Evolutionary conservation across 2,888 invertebrate species (phyloP).

Genomic region (Quadriops clusia): DNA sequence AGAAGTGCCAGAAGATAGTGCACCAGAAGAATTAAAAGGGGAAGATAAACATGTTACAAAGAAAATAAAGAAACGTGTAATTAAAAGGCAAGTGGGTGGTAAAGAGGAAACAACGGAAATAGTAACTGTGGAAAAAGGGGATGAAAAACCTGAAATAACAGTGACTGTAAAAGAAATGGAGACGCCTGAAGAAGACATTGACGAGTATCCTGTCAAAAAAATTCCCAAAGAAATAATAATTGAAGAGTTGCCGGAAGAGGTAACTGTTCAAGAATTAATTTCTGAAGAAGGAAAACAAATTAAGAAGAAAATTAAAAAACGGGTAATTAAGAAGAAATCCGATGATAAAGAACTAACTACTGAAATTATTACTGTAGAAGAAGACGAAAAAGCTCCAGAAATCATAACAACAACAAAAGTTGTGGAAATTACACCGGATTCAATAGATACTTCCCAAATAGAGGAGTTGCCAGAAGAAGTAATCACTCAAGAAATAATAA

Average conservation of each 20-base stretch:
- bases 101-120: constrained; percentile 31
- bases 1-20: constrained; percentile 34
- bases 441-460: no score
- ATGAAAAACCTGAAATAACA: constrained; percentile 17
- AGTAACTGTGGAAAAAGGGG: constrained; percentile 19
- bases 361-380: constrained; percentile 28
- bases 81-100: constrained; percentile 21
- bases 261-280: constrained; percentile 10
- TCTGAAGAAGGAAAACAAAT: constrained; percentile 22
- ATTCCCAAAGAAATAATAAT: constrained; percentile 11
- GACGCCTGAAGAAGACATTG: constrained; percentile 11
- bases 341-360: constrained; percentile 30
- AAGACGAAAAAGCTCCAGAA: constrained; percentile 22
- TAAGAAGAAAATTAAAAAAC: constrained; percentile 27
- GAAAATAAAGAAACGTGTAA: constrained; percentile 26
- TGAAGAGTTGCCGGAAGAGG: constrained; percentile 16
- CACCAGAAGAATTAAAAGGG: constrained; percentile 24
- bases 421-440: no score
- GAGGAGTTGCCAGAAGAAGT: constrained; percentile 13
- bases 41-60: constrained; percentile 27
- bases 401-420: no score
- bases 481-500: constrained; percentile 17
- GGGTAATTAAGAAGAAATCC: constrained; percentile 34
- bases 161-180: constrained; percentile 16
- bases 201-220: constrained; percentile 14